These are phyloP conservation scores for Procambarus clarkii DNA, from an alignment of 1,140 invertebrate genomes.

Conservation along the genomic window DNA sequence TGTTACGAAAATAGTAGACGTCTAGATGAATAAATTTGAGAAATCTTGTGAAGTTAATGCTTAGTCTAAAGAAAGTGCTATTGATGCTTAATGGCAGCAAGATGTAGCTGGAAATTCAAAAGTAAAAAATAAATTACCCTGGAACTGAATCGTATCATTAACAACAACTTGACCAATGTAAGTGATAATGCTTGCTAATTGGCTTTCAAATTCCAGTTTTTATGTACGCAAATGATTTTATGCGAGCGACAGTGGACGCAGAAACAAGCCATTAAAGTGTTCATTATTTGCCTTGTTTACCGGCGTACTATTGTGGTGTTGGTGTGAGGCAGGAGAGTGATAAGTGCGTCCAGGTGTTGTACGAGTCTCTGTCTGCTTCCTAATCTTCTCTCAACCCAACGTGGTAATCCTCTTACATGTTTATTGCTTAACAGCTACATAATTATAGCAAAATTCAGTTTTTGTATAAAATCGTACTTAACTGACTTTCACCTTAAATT, in stretches of 20 bases:
- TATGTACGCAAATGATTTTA: background rate
- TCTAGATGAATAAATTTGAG: no score
- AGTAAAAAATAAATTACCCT: background rate
- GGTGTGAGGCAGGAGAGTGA: background rate
- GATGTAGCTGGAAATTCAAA: background rate
- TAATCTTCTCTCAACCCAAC: background rate
- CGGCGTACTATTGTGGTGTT: background rate
- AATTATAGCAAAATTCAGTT: no score
- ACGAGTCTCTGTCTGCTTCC: background rate
- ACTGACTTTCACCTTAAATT: no score
- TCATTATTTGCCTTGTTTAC: background rate
- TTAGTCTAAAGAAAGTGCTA: no score
- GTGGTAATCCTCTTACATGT: no score
- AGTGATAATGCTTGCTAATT: background rate
- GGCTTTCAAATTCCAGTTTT: background rate
- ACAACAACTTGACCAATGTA: background rate
- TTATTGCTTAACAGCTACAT: no score
- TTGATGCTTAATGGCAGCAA: no score
- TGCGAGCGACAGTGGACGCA: background rate
- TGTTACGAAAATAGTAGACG: no score
- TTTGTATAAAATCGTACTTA: no score
- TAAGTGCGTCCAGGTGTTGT: background rate
- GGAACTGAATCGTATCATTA: background rate
- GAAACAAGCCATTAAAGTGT: constrained; percentile 10
- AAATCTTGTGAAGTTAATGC: no score